Percentiles rank a stretch among this genome's conserved stretches.
Evolutionary conservation across 1,140 invertebrate genomes (phyloP).

Genomic region (Caenorhabditis briggsae): DNA sequence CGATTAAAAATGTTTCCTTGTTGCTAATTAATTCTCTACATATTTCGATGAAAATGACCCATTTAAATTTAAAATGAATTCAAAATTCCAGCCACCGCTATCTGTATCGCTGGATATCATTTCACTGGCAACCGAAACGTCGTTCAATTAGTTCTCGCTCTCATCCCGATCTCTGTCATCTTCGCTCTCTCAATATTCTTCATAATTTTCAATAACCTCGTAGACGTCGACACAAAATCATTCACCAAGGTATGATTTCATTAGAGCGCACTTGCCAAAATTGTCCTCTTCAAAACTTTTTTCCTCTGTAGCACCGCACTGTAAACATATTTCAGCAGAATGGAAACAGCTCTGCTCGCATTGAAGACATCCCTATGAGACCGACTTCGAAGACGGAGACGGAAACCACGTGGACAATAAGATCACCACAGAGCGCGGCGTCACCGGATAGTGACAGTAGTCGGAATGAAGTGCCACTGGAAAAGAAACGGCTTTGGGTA

Average conservation of each 20-base stretch:
- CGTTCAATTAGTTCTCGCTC: conserved; percentile 29
- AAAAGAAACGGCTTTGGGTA: conserved; percentile 22
- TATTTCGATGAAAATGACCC: too few relatives aligned
- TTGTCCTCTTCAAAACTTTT: not conserved
- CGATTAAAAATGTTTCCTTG: too few relatives aligned
- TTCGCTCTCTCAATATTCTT: conserved; percentile 11
- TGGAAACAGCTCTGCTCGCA: not conserved
- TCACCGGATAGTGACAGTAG: not conserved
- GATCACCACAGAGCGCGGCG: not conserved
- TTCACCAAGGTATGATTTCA: not conserved
- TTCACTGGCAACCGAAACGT: not conserved
- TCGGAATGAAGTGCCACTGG: not conserved
- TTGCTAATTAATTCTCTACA: not conserved
- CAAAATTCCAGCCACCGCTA: conserved; percentile 47
- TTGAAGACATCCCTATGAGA: conserved; percentile 30
- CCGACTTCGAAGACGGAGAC: conserved; percentile 17
- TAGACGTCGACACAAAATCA: conserved; percentile 30
- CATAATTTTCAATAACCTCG: conserved; percentile 31
- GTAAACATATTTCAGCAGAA: not conserved
- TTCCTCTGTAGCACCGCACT: not conserved
- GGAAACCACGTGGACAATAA: conserved; percentile 26
- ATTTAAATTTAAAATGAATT: too few relatives aligned
- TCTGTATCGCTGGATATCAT: conserved; percentile 45
- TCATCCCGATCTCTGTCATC: conserved; percentile 52
- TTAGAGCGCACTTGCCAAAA: not conserved